These are phyloP conservation scores for Gambusia holbrooki DNA, from an alignment of 2,113 vertebrate species.

Conservation along the genomic window DNA sequence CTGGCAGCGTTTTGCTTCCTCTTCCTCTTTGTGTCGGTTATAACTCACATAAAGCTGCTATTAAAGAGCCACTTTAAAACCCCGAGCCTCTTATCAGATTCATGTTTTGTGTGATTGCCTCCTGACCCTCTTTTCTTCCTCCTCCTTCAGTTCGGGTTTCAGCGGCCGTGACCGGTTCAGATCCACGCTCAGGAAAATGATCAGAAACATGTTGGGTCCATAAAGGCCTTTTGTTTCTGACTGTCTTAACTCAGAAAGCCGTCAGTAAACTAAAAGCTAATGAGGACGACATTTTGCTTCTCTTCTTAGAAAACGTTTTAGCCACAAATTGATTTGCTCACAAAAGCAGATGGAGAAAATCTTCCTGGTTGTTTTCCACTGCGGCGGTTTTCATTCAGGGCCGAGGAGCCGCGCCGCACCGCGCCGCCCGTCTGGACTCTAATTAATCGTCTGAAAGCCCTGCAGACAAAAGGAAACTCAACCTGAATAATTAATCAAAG, in stretches of 20 bases:
- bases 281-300: slow-evolving; percentile 6
- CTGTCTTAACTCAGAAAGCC: background rate
- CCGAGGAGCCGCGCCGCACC: background rate
- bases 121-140: background rate
- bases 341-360: background rate
- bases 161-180: background rate
- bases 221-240: background rate
- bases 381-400: background rate
- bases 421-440: background rate
- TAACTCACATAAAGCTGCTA: too few species aligned
- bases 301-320: slow-evolving; percentile 1
- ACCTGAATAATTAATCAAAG: slow-evolving; percentile 43
- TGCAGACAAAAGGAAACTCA: background rate
- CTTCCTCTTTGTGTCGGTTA: too few species aligned
- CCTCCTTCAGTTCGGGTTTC: background rate
- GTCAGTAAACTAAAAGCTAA: slow-evolving; percentile 2
- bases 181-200: background rate
- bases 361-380: background rate
- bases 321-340: slow-evolving; percentile 3
- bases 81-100: too few species aligned
- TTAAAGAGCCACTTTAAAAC: too few species aligned
- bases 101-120: background rate
- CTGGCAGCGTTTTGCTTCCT: too few species aligned
- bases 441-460: slow-evolving; percentile 47
- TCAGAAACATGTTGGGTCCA: background rate